Conservation (phyloP, 2,113 vertebrate species). For the Prunella fulvescens region DNA sequence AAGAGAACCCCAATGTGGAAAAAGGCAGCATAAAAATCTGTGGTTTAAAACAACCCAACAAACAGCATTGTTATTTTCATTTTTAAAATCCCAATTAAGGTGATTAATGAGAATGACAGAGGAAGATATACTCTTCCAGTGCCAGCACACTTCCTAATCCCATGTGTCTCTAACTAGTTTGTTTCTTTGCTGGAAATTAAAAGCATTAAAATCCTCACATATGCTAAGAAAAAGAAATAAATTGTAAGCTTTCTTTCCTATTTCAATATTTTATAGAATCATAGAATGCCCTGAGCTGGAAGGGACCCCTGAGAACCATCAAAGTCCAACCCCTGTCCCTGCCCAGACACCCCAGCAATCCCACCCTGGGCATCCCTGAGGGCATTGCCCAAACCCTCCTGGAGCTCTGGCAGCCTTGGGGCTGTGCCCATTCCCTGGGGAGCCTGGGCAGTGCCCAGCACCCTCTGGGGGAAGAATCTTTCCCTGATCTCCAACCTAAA, state of each 20-base stretch:
- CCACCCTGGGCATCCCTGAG: neutral
- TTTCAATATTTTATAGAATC: neutral
- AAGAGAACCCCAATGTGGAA: neutral
- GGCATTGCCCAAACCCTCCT: accelerated
- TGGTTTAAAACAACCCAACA: neutral
- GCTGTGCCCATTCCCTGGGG: neutral
- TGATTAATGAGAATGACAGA: neutral
- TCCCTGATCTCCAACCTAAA: accelerated
- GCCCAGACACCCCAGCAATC: neutral
- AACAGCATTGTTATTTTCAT: neutral
- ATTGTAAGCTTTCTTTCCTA: neutral
- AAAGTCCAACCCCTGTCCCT: accelerated
- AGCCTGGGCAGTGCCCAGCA: neutral
- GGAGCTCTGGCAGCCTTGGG: neutral
- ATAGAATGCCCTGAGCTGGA: neutral
- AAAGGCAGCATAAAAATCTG: neutral
- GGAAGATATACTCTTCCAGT: neutral
- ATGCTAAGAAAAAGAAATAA: neutral
- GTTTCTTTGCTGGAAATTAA: neutral
- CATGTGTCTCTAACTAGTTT: neutral
- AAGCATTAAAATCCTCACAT: neutral
- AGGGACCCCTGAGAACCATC: neutral
- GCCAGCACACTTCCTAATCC: neutral
- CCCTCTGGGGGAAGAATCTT: neutral
- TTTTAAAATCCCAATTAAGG: neutral